Evolutionary conservation across 2,888 invertebrate species (phyloP), one percentile per base, ranked within the genome.

Genomic region (Theristus sp.): DNA sequence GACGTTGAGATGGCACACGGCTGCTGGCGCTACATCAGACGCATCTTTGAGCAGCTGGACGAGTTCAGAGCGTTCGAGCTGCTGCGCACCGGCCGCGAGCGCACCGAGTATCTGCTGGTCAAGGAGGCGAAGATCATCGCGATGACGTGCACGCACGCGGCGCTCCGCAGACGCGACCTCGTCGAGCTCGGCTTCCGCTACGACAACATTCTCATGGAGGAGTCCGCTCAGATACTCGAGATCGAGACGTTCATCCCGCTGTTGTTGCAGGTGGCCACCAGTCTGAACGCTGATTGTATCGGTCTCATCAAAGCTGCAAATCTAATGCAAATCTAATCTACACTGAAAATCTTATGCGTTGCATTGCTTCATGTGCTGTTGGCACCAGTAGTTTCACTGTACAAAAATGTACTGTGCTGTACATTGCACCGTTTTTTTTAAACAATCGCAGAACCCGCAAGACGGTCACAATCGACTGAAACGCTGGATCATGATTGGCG

Each of bases 401-500:
- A 24, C n/a, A 49, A 56, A 38, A 25, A 63, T 56, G 47, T 53
- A 62, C 26, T 65, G 30, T 62, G 24, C 10, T 38, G 56, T 24
- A 52, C 31, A n/a, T 55, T 49, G 20, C 24, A n/a, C 24, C 49
- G 10, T 38, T n/a, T n/a, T n/a, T n/a, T n/a, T n/a, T n/a, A n/a
- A n/a, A n/a, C 38, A n/a, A 49, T 49, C 52, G 22, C 65, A 79
- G 79, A 96, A 96, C 77, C 94, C 96, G 0, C 84, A 93, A 74
- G 93, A 98, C 74, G 94, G 93, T 0, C 85, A 84, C 67, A 94
- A 91, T 72, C 82, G 96, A 0, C 79, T 99, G 62, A 99, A 99
- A 76, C 82, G 98, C 24, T 99, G 98, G 96, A 94, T 99, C 68
- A 99, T 99, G 98, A 99, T 99, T 70, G 98, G 98, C 0, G 96